Evolutionary conservation across 2,888 invertebrate genomes (phyloP), one percentile per base, ranked within the genome.

Genomic region (Pterobdella sp.): DNA sequence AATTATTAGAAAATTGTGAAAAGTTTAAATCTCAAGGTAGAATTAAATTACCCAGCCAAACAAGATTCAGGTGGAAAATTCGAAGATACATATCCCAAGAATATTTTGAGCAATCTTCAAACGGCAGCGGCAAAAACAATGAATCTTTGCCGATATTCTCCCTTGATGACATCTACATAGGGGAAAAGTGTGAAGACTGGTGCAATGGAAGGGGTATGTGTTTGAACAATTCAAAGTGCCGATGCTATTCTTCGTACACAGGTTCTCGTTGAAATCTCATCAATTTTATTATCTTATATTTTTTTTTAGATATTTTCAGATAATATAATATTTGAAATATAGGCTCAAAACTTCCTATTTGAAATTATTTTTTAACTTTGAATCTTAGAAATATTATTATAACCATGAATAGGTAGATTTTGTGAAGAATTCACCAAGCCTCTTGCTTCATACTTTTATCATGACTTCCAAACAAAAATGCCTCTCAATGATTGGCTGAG

Each of bases 111-210:
- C 10, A 42, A 7, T 14, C 22, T 42, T 42, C 10, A 14, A 42
- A 42, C 7, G 49, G 22, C 7, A 22, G 22, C 7, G 22, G 49
- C 7, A 42, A 42, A 14, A 42, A 14, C 10, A 42, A 14, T 22
- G 49, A 42, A 42, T 14, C 49, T 14, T 42, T 42, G 49, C 49
- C 49, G 22, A 42, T 42, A 42, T 14, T 42, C 22, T 42, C 60
- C 26, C n/a, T 56, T 22, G 60, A 56, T 56, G 60, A 56, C 26
- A 7, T 56, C 60, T 56, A 56, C n/a, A 56, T 56, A 56, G 60
- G 60, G n/a, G 60, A 56, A 22, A 26, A 26, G n/a, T 56, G 60
- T n/a, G 7, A 26, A 26, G 60, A 56, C n/a, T 56, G 60, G 60
- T 56, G 60, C n/a, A 56, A 22, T 56, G 60, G 60, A 7, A 56